Base-by-base conservation (phyloP, 2,888 invertebrate species). In the Drosophila cognata region DNA sequence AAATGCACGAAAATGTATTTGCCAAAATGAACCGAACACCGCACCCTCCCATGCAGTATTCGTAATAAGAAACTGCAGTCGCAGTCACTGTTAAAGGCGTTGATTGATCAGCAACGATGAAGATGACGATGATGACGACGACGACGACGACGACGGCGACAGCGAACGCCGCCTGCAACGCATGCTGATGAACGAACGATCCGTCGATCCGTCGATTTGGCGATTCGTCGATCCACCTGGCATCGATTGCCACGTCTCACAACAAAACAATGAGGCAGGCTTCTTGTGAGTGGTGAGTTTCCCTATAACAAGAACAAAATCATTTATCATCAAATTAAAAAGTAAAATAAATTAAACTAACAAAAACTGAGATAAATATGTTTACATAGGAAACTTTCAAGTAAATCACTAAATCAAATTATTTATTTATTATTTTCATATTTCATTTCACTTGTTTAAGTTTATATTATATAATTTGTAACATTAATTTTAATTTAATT, bases 101-200 rank as follows among this genome's bases (percentile, higher is more conserved):
- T 91, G 91, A 91, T 91, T 91, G 91, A 91, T 91, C 91, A 90
- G 89, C 79, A 70, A 65, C 60, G 70, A 63, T 57, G 36, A 57
- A 60, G 41, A 52, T 50, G 63, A 43, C 70, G 66, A 63, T 56
- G 31, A 50, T 55, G 38, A 53, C 29, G 62, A 36, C 62, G 65
- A 71, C 69, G 68, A 52, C 68, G 67, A 61, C 58, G 28, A 41
- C 64, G 38, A 51, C 52, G 63, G 31, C 67, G 67, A 68, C 69
- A 68, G 51, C 61, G 68, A 61, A 64, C 60, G 69, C 63, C 75
- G 76, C 71, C 72, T 81, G 90, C 77, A 58, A 71, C 77, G 86
- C 86, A 89, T 89, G 83, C 86, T 88, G 85, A 86, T 86, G 89
- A 86, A 85, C 72, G 88, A 86, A 85, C 71, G 63, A 67, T 71